Percentiles rank a stretch among this genome's conserved stretches.
phyloP scores from a whole-genome alignment of 2,797 vertebrate genomes.

The Falco biarmicus region DNA sequence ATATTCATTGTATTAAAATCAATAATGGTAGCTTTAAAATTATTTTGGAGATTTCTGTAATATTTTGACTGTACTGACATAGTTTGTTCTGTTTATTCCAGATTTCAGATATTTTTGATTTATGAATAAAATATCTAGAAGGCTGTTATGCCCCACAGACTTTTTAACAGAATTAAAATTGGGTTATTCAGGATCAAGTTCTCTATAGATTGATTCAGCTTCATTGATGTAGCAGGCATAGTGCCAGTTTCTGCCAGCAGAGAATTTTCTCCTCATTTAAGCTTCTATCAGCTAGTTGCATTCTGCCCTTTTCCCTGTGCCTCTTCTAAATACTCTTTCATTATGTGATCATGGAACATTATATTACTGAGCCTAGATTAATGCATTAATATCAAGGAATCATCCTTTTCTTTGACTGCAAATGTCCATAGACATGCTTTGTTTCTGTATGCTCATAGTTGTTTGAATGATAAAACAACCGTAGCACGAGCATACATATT shows the following conservation, averaged over 20 bases:
- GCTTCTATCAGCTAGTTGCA: neutral
- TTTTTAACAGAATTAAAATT: neutral
- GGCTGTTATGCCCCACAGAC: neutral
- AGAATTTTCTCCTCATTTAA: constrained; percentile 20
- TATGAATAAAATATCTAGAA: neutral
- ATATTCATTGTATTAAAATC: neutral
- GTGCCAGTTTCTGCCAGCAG: neutral
- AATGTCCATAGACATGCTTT: neutral
- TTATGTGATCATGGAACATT: neutral
- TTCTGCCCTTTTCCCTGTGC: neutral
- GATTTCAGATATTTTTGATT: neutral
- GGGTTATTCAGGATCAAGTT: neutral
- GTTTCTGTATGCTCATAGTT: neutral
- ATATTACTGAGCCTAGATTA: neutral
- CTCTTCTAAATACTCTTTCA: neutral
- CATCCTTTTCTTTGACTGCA: neutral
- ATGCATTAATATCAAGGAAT: neutral
- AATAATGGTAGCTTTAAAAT: neutral
- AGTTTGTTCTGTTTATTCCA: neutral
- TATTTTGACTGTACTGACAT: neutral
- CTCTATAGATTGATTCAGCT: neutral
- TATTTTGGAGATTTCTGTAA: neutral
- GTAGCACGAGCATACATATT: neutral
- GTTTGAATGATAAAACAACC: neutral
- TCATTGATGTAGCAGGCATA: neutral